Percentiles rank a stretch among this genome's conserved stretches.
Conservation (phyloP, 2,797 vertebrate species). For the Rhabdomys pumilio region DNA sequence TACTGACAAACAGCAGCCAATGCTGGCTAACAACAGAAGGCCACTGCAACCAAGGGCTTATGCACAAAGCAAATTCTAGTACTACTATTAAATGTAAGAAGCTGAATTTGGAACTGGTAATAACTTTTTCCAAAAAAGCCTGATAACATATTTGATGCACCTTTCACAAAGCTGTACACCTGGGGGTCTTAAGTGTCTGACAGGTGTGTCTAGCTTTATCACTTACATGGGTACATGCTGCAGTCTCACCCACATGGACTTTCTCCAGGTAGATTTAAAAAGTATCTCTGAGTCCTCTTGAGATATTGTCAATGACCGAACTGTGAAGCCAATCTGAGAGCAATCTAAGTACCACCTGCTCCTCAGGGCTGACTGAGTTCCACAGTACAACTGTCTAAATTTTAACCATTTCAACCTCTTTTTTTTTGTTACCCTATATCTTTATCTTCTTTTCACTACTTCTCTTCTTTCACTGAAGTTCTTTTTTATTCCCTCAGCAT, state of each 20-base stretch:
- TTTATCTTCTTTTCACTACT: neutral
- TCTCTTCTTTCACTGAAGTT: neutral
- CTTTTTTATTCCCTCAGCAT: neutral
- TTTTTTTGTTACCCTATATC: neutral
- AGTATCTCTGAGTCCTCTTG: neutral
- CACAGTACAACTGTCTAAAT: neutral
- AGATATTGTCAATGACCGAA: constrained; percentile 30
- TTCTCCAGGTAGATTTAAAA: constrained; percentile 25
- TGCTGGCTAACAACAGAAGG: neutral
- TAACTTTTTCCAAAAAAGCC: constrained; percentile 40
- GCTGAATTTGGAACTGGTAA: constrained; percentile 58
- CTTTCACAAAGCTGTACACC: constrained; percentile 57
- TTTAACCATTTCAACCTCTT: neutral
- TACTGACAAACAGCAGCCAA: constrained; percentile 2
- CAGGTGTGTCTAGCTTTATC: neutral
- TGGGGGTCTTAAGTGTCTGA: neutral
- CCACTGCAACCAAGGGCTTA: neutral
- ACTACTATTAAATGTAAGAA: constrained; percentile 28
- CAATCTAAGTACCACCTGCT: neutral
- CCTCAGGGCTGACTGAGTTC: constrained; percentile 14
- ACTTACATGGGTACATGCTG: neutral
- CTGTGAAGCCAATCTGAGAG: constrained; percentile 40
- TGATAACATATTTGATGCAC: neutral
- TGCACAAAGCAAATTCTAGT: constrained; percentile 5
- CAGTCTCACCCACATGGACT: neutral